These are phyloP conservation scores for Scrobipalpa atriplicella DNA, from an alignment of 2,888 invertebrate genomes.

Conservation along the genomic window DNA sequence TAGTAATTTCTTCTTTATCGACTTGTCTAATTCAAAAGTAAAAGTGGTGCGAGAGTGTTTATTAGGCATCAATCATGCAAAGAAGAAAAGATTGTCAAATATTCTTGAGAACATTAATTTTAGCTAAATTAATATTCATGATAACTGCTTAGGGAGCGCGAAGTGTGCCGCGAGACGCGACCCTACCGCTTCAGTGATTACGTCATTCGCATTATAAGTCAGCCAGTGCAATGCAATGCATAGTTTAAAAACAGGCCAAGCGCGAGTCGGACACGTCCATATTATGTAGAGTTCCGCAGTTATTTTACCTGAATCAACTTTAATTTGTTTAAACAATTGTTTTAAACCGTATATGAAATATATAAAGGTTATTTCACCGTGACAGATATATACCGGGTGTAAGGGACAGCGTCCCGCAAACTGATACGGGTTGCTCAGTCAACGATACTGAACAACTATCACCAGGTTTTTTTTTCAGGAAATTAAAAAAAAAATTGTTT, in stretches of 20 bases:
- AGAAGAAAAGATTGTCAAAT: slow-evolving; percentile 19
- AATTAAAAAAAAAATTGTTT: no score
- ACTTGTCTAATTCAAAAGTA: slow-evolving; percentile 21
- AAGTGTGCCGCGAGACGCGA: background rate
- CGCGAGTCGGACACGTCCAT: no score
- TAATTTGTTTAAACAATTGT: no score
- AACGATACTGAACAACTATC: no score
- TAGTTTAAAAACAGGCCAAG: background rate
- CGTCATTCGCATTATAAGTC: slow-evolving; percentile 12
- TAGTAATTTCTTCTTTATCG: slow-evolving; percentile 24
- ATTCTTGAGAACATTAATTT: slow-evolving; percentile 1
- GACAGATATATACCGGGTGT: no score
- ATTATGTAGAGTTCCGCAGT: no score
- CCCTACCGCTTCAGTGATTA: slow-evolving; percentile 5
- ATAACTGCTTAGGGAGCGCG: background rate
- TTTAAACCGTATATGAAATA: no score
- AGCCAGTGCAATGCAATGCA: background rate
- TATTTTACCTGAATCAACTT: no score
- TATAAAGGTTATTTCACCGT: no score
- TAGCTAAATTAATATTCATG: slow-evolving; percentile 11
- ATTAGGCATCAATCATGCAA: slow-evolving; percentile 27
- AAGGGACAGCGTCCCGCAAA: no score
- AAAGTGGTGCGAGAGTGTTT: slow-evolving; percentile 26
- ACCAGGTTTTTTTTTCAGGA: no score
- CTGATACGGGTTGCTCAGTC: no score